These are phyloP conservation scores for Garra rufa DNA, from an alignment of 2,113 vertebrate genomes.

Conservation along the genomic window DNA sequence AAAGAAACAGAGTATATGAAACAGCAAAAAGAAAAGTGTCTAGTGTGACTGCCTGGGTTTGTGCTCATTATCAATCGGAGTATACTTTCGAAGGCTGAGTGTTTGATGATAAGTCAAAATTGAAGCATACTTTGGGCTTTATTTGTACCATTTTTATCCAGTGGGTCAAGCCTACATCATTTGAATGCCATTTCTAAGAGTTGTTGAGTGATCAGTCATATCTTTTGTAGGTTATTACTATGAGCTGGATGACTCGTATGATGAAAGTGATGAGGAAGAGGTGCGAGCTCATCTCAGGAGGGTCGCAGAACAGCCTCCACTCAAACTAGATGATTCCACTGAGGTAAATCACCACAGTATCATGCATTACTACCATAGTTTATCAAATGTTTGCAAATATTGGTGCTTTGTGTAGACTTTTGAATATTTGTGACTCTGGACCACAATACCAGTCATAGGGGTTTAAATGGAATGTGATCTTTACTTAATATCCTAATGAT, in stretches of 20 bases:
- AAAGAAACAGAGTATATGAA: neutral
- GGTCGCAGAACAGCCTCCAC: conserved; percentile 91
- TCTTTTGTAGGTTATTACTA: conserved; percentile 90
- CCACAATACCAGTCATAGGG: no score
- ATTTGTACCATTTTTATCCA: neutral
- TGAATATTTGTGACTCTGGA: no score
- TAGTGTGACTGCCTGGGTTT: neutral
- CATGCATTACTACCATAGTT: conserved; percentile 16
- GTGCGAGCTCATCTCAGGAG: conserved; percentile 93
- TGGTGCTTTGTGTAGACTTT: neutral
- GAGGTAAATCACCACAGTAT: conserved; percentile 80
- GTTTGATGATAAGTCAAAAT: neutral
- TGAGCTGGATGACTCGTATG: conserved; percentile 96
- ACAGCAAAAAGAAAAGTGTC: neutral
- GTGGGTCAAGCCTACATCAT: neutral
- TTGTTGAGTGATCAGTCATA: neutral
- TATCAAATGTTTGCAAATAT: neutral
- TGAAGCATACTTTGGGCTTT: neutral
- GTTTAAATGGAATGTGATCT: no score
- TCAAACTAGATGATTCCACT: conserved; percentile 92
- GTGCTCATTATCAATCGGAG: neutral
- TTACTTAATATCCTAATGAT: no score
- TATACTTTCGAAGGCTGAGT: neutral
- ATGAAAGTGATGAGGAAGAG: conserved; percentile 97
- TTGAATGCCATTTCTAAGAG: neutral